Evolutionary conservation across 2,888 invertebrate genomes (phyloP).

Genomic region (Mesorhabditis sp.): DNA sequence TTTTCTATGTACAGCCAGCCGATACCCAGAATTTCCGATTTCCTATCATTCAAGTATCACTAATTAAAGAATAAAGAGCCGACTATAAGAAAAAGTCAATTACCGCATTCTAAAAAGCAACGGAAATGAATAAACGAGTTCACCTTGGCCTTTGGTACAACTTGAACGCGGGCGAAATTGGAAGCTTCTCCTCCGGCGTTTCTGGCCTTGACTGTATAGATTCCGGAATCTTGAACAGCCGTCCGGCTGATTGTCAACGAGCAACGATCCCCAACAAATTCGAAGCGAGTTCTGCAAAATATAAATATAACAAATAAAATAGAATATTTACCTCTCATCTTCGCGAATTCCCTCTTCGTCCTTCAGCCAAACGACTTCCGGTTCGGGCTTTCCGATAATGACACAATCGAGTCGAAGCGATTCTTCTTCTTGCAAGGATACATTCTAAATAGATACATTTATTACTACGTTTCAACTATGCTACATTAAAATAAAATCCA

Average conservation of each 20-base stretch:
- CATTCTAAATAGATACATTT: background rate
- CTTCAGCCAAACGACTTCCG: constrained; percentile 70
- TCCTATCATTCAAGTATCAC: too few species aligned
- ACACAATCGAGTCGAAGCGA: constrained; percentile 60
- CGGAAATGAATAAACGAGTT: background rate
- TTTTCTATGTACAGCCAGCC: background rate
- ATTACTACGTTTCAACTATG: background rate
- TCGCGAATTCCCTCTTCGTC: constrained; percentile 78
- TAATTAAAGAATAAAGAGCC: too few species aligned
- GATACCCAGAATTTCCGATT: too few species aligned
- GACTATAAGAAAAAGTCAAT: too few species aligned
- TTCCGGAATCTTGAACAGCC: constrained; percentile 35
- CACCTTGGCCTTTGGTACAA: constrained; percentile 20
- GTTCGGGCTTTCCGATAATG: constrained; percentile 62
- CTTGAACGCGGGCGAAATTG: constrained; percentile 51
- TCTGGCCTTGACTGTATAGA: constrained; percentile 65
- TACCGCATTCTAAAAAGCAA: too few species aligned
- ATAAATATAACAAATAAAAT: too few species aligned
- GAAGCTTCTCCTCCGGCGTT: constrained; percentile 64
- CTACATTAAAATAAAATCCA: background rate
- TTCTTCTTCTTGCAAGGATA: constrained; percentile 64
- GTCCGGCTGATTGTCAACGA: constrained; percentile 66
- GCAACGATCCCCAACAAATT: constrained; percentile 70
- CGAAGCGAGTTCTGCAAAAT: constrained; percentile 68
- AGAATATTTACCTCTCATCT: constrained; percentile 65